phyloP scores from a whole-genome alignment of 1,140 invertebrate species.

The Grapholita molesta region DNA sequence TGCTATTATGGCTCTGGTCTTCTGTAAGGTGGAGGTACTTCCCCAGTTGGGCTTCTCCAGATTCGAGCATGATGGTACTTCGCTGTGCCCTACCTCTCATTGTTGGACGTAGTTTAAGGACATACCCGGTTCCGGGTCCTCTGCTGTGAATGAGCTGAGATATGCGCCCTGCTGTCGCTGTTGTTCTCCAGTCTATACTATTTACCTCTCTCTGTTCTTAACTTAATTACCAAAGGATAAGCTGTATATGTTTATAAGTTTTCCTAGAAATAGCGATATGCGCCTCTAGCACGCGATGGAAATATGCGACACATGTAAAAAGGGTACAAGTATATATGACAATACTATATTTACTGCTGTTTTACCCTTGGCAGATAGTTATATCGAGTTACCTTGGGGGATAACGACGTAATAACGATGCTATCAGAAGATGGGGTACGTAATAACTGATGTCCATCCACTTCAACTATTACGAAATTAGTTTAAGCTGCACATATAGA shows the following conservation, averaged over 20 bases:
- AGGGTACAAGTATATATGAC: background rate
- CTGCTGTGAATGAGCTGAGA: no score
- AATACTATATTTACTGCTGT: background rate
- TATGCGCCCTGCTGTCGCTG: no score
- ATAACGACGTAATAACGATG: constrained; percentile 29
- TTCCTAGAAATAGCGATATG: constrained; percentile 4
- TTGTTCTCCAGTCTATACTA: background rate
- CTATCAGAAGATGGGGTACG: constrained; percentile 29
- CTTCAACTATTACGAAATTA: constrained; percentile 12
- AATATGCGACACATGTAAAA: background rate
- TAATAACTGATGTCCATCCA: constrained; percentile 14
- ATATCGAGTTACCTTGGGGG: background rate
- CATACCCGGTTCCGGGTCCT: no score
- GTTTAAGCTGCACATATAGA: background rate
- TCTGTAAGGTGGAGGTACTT: no score
- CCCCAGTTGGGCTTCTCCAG: no score
- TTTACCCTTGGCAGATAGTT: background rate
- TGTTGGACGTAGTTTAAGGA: no score
- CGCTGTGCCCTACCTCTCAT: no score
- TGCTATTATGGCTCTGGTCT: no score
- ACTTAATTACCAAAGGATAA: constrained; percentile 4
- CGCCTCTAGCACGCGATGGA: background rate
- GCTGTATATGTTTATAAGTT: background rate
- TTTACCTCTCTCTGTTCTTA: background rate
- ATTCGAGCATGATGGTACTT: no score